Base-by-base conservation (phyloP, 2,888 invertebrate species). In the Sympetrum striolatum region DNA sequence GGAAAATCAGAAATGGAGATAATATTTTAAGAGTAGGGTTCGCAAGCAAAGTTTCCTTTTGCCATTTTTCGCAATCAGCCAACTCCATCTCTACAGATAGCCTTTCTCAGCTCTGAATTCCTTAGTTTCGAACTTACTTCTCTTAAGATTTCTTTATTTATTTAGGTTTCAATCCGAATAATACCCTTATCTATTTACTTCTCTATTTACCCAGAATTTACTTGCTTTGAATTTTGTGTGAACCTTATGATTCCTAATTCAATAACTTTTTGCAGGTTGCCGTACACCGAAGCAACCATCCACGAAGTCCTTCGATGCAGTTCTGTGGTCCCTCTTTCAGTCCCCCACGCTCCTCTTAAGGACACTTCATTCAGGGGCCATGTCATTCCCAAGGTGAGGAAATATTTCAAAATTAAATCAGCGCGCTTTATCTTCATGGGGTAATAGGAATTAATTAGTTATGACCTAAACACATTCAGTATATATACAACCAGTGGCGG, bases 351-450 rank as follows among this genome's bases (percentile, higher is more conserved):
- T 22, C 90, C 90, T 58, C 93, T 92, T 81, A 81, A 80, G 18
- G 93, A 93, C 90, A 92, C 92, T n/a, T 80, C 81, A 5, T 92
- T 93, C 58, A 91, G 91, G 10, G 93, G 93, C 53, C 93, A 92
- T 90, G 91, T 91, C 0, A 92, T 93, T 73, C 93, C 93, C 5
- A 91, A 92, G 58, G 92, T 91, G 79, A 91, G 92, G 1, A 91
- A 53, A 82, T n/a, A 8, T n/a, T n/a, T n/a, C n/a, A n/a, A n/a
- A n/a, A n/a, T 80, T 31, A 31, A 44, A 44, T 6, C 10, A 44
- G 10, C 44, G 44, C 44, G 44, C 44, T 10, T 8, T 44, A 44
- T 44, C 44, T 0, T 8, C 10, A 44, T 44, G 44, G 44, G 44
- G 44, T 8, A 44, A 10, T 44, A 44, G 44, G 44, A 44, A 6